phyloP scores from a whole-genome alignment of 2,797 vertebrate genomes.

The Etheostoma perlongum region DNA sequence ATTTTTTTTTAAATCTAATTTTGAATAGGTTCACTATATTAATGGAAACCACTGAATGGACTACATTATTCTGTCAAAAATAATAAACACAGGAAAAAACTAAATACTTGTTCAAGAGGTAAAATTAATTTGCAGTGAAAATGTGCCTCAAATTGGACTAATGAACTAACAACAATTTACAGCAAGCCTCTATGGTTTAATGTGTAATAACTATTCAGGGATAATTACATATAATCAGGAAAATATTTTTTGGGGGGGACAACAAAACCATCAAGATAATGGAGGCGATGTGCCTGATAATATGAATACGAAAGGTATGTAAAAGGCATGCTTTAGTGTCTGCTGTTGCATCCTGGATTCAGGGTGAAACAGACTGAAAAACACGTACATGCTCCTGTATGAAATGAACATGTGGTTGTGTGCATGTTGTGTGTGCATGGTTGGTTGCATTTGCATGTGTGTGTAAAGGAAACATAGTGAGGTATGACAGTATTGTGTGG shows the following conservation, averaged over 20 bases:
- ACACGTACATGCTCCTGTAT: slow-evolving; percentile 29
- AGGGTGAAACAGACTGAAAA: slow-evolving; percentile 21
- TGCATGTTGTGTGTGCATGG: slow-evolving; percentile 51
- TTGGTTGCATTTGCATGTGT: slow-evolving; percentile 66
- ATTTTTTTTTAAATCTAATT: slow-evolving; percentile 45
- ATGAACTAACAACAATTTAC: slow-evolving; percentile 77
- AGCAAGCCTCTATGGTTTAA: slow-evolving; percentile 58
- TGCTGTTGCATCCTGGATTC: slow-evolving; percentile 40
- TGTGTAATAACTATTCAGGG: slow-evolving; percentile 69
- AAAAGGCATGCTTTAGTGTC: slow-evolving; percentile 38
- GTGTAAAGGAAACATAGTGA: slow-evolving; percentile 67
- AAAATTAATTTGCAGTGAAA: slow-evolving; percentile 71
- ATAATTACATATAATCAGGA: slow-evolving; percentile 76
- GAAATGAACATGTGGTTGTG: slow-evolving; percentile 45
- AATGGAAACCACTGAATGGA: slow-evolving; percentile 61
- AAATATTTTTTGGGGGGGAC: slow-evolving; percentile 63
- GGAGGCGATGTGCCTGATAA: slow-evolving; percentile 57
- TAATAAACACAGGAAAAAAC: slow-evolving; percentile 48
- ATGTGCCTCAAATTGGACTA: slow-evolving; percentile 75
- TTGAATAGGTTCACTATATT: slow-evolving; percentile 54
- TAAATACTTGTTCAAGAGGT: slow-evolving; percentile 51
- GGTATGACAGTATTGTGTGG: slow-evolving; percentile 65
- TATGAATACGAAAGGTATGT: slow-evolving; percentile 48
- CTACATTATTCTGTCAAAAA: slow-evolving; percentile 58
- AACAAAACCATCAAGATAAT: slow-evolving; percentile 75